Evolutionary conservation across 1,140 invertebrate genomes (phyloP).

Genomic region (Cataglyphis hispanica): DNA sequence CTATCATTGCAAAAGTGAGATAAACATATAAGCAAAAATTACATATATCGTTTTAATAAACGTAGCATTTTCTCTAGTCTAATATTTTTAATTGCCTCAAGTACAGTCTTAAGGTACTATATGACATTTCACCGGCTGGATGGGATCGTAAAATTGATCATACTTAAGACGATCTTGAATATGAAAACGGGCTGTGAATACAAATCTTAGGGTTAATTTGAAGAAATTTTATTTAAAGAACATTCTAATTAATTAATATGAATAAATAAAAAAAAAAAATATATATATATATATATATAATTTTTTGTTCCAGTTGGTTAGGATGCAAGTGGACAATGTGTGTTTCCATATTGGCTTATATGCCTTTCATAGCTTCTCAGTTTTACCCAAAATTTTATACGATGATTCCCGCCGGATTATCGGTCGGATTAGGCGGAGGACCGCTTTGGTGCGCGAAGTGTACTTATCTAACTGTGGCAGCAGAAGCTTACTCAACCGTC

Average conservation of each 20-base stretch:
- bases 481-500: slow-evolving; percentile 90
- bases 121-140: too few relatives aligned
- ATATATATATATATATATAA: not conserved
- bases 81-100: too few relatives aligned
- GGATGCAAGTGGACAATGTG: slow-evolving; percentile 96
- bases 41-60: not conserved
- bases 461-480: slow-evolving; percentile 93
- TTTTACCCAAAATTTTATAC: slow-evolving; percentile 94
- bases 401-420: slow-evolving; percentile 94
- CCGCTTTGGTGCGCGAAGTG: slow-evolving; percentile 97
- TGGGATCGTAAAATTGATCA: too few relatives aligned
- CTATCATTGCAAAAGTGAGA: not conserved
- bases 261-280: not conserved
- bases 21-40: not conserved
- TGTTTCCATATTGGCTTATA: slow-evolving; percentile 94
- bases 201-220: too few relatives aligned
- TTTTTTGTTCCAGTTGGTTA: slow-evolving; percentile 88
- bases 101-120: too few relatives aligned
- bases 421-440: slow-evolving; percentile 94
- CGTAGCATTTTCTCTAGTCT: not conserved
- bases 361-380: slow-evolving; percentile 95
- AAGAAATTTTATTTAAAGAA: too few relatives aligned
- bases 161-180: too few relatives aligned
- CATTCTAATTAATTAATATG: too few relatives aligned
- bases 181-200: too few relatives aligned